These are phyloP conservation scores for Drosophila takahashii DNA, from an alignment of 1,140 invertebrate species.

Conservation along the genomic window DNA sequence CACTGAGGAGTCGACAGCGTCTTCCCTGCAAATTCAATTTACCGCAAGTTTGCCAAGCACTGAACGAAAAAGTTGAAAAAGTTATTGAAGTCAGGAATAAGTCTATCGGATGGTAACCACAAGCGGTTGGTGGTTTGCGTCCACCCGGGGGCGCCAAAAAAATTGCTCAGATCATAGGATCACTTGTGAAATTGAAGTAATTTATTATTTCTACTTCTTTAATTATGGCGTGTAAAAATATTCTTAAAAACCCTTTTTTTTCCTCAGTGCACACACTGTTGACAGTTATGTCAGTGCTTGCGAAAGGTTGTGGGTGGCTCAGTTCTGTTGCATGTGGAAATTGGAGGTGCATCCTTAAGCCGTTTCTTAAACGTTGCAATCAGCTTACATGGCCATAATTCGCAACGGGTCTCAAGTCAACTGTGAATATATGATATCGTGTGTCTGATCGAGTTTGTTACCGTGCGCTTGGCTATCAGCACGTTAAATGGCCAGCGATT, in stretches of 20 bases:
- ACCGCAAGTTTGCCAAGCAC: constrained; percentile 39
- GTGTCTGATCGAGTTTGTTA: constrained; percentile 4
- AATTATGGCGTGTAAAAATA: no score
- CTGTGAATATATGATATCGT: background rate
- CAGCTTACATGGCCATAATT: constrained; percentile 46
- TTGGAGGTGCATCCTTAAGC: constrained; percentile 41
- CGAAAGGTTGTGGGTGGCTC: background rate
- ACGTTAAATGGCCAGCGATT: constrained; percentile 9
- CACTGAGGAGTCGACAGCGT: constrained; percentile 53
- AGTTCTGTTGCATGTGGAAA: constrained; percentile 16
- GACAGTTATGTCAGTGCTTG: constrained; percentile 28
- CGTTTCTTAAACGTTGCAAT: constrained; percentile 51
- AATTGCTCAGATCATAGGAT: no score
- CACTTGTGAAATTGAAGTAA: no score
- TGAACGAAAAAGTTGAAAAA: background rate
- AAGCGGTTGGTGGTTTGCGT: background rate
- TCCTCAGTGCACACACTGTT: constrained; percentile 19
- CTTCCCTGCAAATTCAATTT: constrained; percentile 69
- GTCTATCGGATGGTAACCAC: background rate
- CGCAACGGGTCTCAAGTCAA: constrained; percentile 2
- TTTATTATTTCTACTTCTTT: no score
- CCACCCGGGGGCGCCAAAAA: background rate
- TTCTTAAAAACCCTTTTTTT: background rate
- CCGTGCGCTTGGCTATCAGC: constrained; percentile 7
- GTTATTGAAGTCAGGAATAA: background rate